These are phyloP conservation scores for Nyctalus aviator DNA, from an alignment of 2,797 vertebrate genomes.

Conservation along the genomic window DNA sequence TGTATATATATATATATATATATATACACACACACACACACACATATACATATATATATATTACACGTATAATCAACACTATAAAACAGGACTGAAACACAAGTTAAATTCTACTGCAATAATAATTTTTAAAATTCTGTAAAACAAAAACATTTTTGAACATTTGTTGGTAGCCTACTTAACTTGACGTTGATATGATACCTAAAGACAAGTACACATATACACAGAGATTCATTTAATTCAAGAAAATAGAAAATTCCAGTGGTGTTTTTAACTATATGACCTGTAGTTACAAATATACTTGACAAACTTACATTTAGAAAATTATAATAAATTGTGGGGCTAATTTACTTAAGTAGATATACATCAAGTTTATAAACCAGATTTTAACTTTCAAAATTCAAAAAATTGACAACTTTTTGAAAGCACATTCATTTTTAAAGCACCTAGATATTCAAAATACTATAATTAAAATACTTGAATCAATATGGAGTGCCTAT, in stretches of 20 bases:
- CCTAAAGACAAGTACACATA: background rate
- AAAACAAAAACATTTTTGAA: constrained; percentile 28
- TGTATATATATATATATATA: background rate
- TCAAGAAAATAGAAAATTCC: constrained; percentile 16
- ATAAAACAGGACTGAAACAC: background rate
- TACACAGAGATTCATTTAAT: background rate
- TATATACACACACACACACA: too few species aligned
- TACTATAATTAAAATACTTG: constrained; percentile 43
- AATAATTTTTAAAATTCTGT: constrained; percentile 18
- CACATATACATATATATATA: background rate
- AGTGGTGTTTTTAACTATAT: background rate
- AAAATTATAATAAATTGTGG: constrained; percentile 33
- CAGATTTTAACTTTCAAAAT: constrained; percentile 41
- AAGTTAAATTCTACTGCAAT: background rate
- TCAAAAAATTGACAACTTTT: constrained; percentile 26
- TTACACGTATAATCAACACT: background rate
- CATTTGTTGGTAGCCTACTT: constrained; percentile 14
- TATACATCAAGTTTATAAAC: constrained; percentile 37
- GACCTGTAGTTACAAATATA: background rate
- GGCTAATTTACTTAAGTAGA: constrained; percentile 49
- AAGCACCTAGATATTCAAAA: constrained; percentile 37
- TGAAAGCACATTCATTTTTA: constrained; percentile 46
- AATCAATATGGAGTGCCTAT: background rate
- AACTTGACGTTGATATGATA: constrained; percentile 11
- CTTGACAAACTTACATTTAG: constrained; percentile 27